A percentile compares a stretch with the other conserved stretches of the same genome.
These are phyloP conservation scores for Spermophilus dauricus DNA, from an alignment of 2,113 vertebrate genomes.

Conservation along the genomic window DNA sequence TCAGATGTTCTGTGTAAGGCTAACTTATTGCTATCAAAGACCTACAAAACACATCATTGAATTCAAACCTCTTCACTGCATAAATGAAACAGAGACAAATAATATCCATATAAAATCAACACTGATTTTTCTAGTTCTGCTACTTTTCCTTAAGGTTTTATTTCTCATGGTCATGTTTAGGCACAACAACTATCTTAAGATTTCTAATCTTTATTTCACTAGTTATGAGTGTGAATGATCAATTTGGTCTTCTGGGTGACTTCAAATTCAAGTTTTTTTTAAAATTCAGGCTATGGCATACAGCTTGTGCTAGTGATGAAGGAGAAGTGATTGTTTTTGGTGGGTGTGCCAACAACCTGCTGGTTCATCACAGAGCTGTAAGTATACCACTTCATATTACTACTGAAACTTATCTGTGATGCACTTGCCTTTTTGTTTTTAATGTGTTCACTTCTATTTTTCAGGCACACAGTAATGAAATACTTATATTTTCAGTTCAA, in stretches of 20 bases:
- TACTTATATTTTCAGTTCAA: conserved; percentile 95
- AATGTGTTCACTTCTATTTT: conserved; percentile 67
- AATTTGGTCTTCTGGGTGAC: neutral
- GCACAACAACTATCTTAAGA: neutral
- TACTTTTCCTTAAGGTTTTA: conserved; percentile 10
- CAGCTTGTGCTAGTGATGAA: conserved; percentile 95
- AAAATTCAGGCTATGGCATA: conserved; percentile 95
- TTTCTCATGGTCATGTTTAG: conserved; percentile 3
- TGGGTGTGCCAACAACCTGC: conserved; percentile 98
- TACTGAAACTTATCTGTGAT: neutral
- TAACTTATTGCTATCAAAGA: conserved; percentile 27
- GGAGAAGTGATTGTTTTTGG: conserved; percentile 98
- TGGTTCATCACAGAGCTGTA: conserved; percentile 96
- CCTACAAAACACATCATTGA: neutral
- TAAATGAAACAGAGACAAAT: conserved; percentile 45
- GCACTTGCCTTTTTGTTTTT: neutral
- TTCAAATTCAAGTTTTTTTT: conserved; percentile 48
- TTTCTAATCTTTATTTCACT: conserved; percentile 40
- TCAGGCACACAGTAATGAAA: conserved; percentile 97
- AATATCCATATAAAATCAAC: neutral
- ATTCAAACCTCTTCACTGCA: neutral
- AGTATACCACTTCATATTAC: conserved; percentile 79
- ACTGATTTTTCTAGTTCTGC: neutral
- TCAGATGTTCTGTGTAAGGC: neutral
- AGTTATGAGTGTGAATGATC: neutral